Conservation (phyloP, 2,888 invertebrate genomes). For the Coelopa pilipes region DNA sequence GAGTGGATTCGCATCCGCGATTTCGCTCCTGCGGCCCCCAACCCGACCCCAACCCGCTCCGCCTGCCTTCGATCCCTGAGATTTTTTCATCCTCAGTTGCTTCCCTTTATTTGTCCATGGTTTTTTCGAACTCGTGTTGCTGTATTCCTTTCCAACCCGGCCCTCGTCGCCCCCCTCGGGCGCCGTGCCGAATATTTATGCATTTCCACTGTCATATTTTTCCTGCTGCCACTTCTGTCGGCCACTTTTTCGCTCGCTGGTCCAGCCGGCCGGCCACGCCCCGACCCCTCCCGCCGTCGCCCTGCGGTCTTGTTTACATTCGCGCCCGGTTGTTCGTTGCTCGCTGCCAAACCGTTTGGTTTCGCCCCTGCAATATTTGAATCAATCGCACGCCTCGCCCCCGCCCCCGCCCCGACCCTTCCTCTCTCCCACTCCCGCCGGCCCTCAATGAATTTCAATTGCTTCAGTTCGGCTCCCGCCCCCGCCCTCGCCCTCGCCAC, state of each 20-base stretch:
- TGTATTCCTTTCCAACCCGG: too few species aligned
- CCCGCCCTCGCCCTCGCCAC: neutral
- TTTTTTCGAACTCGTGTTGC: too few species aligned
- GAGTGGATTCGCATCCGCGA: too few species aligned
- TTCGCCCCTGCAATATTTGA: slow-evolving; percentile 14
- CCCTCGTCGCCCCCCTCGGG: too few species aligned
- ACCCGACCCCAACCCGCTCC: too few species aligned
- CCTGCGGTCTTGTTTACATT: neutral
- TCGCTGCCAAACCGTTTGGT: slow-evolving; percentile 21
- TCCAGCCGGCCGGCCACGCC: too few species aligned
- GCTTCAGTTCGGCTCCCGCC: neutral
- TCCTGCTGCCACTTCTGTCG: neutral
- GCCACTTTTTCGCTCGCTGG: neutral
- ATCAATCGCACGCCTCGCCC: neutral
- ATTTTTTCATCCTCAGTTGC: too few species aligned
- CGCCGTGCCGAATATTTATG: neutral
- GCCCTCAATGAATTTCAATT: slow-evolving; percentile 3
- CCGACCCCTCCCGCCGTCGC: neutral
- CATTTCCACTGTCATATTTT: neutral
- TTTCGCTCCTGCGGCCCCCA: too few species aligned
- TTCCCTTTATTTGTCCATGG: too few species aligned
- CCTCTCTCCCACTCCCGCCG: slow-evolving; percentile 1
- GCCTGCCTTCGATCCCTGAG: too few species aligned
- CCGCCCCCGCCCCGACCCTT: neutral
- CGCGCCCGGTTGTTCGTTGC: neutral